These are phyloP conservation scores for Ptychoptera contaminata DNA, from an alignment of 2,888 invertebrate species.

Conservation along the genomic window DNA sequence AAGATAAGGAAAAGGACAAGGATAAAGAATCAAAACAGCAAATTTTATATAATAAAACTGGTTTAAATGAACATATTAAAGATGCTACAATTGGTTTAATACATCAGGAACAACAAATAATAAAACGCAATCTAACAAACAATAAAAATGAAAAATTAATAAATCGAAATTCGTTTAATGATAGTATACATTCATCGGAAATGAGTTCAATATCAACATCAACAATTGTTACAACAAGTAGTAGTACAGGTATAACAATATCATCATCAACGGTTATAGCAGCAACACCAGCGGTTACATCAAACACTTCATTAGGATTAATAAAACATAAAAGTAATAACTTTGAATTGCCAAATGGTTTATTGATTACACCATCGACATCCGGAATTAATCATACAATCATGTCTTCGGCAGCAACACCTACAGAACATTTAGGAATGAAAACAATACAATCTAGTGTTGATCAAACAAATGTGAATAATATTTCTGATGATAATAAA, in stretches of 20 bases:
- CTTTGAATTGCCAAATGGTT: slow-evolving; percentile 1
- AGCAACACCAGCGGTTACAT: too few relatives aligned
- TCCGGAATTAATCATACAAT: background rate
- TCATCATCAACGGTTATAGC: too few relatives aligned
- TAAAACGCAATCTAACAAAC: slow-evolving; percentile 8
- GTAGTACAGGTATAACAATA: too few relatives aligned
- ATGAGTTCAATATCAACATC: too few relatives aligned
- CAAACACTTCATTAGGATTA: slow-evolving; percentile 2
- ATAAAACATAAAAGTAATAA: slow-evolving; percentile 2
- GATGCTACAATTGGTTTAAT: slow-evolving; percentile 8
- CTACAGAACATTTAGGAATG: slow-evolving; percentile 23
- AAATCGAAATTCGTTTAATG: too few relatives aligned
- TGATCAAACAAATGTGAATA: slow-evolving; percentile 1
- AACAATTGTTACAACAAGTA: too few relatives aligned
- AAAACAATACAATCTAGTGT: slow-evolving; percentile 24
- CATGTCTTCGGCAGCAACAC: background rate
- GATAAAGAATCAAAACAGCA: slow-evolving; percentile 8
- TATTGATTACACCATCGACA: background rate
- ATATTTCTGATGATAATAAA: slow-evolving; percentile 19
- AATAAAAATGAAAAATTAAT: slow-evolving; percentile 5
- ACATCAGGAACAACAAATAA: background rate
- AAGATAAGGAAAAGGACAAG: slow-evolving; percentile 17
- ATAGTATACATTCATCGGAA: too few relatives aligned
- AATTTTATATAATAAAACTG: slow-evolving; percentile 9
- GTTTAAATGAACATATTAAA: slow-evolving; percentile 2